Conservation (phyloP, 1,140 invertebrate genomes). For the Leucophenga varia region DNA sequence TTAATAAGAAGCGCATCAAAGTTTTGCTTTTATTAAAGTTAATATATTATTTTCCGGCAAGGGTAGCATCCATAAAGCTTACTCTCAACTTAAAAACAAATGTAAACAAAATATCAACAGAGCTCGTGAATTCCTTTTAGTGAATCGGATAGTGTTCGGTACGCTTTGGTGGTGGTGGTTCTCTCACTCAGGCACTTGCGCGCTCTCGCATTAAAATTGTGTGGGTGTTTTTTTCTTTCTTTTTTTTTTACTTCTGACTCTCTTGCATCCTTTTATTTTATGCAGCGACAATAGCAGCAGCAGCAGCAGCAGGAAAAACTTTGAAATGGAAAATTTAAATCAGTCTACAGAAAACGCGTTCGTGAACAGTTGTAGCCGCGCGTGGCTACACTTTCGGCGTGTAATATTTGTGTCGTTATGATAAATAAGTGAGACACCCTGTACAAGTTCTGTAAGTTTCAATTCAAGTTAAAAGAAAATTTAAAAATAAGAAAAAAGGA, state of each 20-base stretch:
- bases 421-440: slow-evolving; percentile 57
- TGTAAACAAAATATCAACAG: slow-evolving; percentile 53
- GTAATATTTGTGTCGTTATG: slow-evolving; percentile 57
- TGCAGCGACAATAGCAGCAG: no score
- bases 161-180: slow-evolving; percentile 9
- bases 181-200: slow-evolving; percentile 4
- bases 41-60: slow-evolving; percentile 18
- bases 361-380: slow-evolving; percentile 57
- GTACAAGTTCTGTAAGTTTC: slow-evolving; percentile 57
- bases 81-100: slow-evolving; percentile 26
- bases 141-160: slow-evolving; percentile 9
- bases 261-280: no score
- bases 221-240: slow-evolving; percentile 37
- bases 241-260: no score
- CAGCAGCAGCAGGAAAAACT: no score
- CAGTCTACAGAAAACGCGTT: slow-evolving; percentile 57
- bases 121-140: slow-evolving; percentile 19
- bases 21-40: not conserved
- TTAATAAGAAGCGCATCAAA: not conserved
- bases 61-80: slow-evolving; percentile 9
- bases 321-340: slow-evolving; percentile 45
- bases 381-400: slow-evolving; percentile 55
- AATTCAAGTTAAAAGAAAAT: slow-evolving; percentile 18
- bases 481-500: not conserved
- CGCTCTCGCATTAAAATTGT: slow-evolving; percentile 9